phyloP scores from a whole-genome alignment of 2,797 vertebrate genomes.

The Florisuga fusca region DNA sequence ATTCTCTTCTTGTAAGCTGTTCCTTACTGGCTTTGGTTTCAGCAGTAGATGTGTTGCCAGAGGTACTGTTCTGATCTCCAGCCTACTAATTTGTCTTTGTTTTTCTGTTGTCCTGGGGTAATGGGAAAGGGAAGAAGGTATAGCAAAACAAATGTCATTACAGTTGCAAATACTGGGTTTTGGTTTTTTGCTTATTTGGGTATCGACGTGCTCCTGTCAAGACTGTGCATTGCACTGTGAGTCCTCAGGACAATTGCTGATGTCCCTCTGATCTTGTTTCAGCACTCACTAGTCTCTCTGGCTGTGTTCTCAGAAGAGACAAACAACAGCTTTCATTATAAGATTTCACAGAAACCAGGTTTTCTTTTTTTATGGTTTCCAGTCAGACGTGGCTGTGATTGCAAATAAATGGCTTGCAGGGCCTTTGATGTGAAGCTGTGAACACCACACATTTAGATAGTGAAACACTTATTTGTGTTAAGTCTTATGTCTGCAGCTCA shows the following conservation, averaged over 20 bases:
- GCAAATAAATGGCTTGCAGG: not conserved
- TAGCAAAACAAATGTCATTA: not conserved
- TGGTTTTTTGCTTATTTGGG: not conserved
- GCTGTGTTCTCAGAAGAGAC: not conserved
- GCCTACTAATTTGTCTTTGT: not conserved
- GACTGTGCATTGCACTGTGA: not conserved
- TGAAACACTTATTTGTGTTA: not conserved
- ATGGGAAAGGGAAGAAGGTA: not conserved
- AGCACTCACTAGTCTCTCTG: not conserved
- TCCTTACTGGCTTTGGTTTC: not conserved
- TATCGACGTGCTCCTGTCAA: not conserved
- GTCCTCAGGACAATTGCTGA: slow-evolving; percentile 2
- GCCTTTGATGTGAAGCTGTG: not conserved
- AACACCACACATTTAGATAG: not conserved
- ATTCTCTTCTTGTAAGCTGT: not conserved
- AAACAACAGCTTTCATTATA: not conserved
- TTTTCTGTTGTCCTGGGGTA: not conserved
- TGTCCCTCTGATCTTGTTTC: not conserved
- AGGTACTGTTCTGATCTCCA: not conserved
- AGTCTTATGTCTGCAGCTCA: not conserved
- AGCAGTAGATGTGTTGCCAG: not conserved
- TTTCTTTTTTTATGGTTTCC: not conserved
- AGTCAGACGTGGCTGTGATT: not conserved
- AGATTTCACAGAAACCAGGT: not conserved
- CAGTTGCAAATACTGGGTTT: not conserved